Evolutionary conservation across 1,140 invertebrate genomes (phyloP), one percentile per base, ranked within the genome.

Genomic region (Pinna nobilis): DNA sequence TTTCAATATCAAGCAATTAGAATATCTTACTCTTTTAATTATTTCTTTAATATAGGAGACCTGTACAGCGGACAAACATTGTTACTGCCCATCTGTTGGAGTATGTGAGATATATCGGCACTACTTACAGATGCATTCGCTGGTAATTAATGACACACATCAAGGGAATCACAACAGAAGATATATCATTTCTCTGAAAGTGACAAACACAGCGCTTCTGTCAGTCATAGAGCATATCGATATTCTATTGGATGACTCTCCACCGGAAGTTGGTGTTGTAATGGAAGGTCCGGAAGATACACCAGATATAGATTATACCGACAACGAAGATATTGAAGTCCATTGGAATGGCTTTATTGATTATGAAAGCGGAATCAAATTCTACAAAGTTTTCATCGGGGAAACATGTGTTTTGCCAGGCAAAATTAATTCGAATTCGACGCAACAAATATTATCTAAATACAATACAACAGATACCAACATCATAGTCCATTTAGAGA

Each of bases 31-130:
- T 9, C 9, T n/a, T 44, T 11, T 44, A 44, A 44, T 44, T 44
- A 11, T 44, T 44, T 44, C n/a, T 44, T 44, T n/a, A 44, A 44
- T 11, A 11, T 44, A 44, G 39, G 39, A 11, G n/a, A 44, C 39
- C 9, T 44, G 39, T n/a, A 11, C 39, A n/a, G 9, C 39, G 39
- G 9, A 9, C 39, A n/a, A n/a, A n/a, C n/a, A 11, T n/a, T 78
- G 76, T 20, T 79, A 81, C 61, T 81, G 80, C 37, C 80, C 80
- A 9, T 35, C 50, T 15, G 57, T 79, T 20, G 80, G 77, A 4
- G 25, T 13, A 18, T 81, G 80, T 71, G 68, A 64, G 28, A 37
- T 37, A 23, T 71, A 25, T 13, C 68, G 44, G 13, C 78, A 73
- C 37, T 53, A 49, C 1, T 15, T 76, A 0, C 30, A 23, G 20